These are phyloP conservation scores for Alligator sinensis DNA, from an alignment of 2,113 vertebrate species.

Conservation along the genomic window DNA sequence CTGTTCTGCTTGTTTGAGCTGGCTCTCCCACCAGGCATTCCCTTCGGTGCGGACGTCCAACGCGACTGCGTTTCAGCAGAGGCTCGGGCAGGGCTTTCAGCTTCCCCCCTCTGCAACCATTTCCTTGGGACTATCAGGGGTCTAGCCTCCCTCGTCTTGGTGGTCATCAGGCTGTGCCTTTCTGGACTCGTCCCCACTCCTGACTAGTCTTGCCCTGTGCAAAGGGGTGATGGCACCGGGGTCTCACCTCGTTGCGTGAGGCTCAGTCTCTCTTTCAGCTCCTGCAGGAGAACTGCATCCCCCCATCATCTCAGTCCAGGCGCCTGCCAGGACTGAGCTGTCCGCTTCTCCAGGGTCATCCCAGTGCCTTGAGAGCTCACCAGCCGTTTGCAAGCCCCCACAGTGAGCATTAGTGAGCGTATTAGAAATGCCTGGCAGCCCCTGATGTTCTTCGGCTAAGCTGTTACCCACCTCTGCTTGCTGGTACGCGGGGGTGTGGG, in stretches of 20 bases:
- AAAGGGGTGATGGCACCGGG: neutral
- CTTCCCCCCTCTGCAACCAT: neutral
- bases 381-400: neutral
- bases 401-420: neutral
- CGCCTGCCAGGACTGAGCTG: neutral
- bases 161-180: neutral
- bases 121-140: neutral
- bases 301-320: neutral
- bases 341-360: neutral
- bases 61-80: fast-evolving
- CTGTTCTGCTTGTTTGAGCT: neutral
- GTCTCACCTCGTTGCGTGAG: neutral
- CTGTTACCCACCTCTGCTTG: neutral
- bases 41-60: neutral
- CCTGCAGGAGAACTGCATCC: neutral
- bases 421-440: neutral
- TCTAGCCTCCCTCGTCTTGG: neutral
- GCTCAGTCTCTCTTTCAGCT: neutral
- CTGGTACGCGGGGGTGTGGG: neutral
- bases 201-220: neutral
- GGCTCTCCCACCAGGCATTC: neutral
- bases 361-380: neutral
- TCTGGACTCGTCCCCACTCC: neutral
- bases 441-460: neutral
- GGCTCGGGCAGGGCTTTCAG: fast-evolving